Conservation (phyloP, 2,888 invertebrate species). For the Napeogenes inachia region DNA sequence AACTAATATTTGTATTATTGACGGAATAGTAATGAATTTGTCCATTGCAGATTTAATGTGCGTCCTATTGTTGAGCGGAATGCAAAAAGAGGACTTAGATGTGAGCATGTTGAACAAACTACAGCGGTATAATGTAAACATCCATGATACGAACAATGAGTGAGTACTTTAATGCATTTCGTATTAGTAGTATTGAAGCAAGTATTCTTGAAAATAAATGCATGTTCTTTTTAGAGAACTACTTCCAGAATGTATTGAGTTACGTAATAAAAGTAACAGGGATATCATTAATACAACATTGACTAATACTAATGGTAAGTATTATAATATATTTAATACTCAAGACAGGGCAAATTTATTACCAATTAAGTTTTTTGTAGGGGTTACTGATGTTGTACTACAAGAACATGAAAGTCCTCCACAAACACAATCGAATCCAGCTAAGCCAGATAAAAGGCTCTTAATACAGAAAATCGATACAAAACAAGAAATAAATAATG, state of each 20-base stretch:
- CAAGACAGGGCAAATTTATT: neutral
- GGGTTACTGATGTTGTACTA: neutral
- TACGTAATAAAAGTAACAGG: constrained; percentile 11
- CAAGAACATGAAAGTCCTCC: neutral
- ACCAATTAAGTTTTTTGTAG: neutral
- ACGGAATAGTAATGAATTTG: constrained; percentile 10
- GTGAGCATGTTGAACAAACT: constrained; percentile 54
- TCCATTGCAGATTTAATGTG: constrained; percentile 65
- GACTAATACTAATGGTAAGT: constrained; percentile 12
- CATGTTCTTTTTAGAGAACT: constrained; percentile 15
- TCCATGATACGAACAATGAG: constrained; percentile 57
- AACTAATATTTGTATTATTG: constrained; percentile 6
- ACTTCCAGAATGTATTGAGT: constrained; percentile 13
- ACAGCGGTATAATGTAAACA: constrained; percentile 56
- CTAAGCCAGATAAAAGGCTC: neutral
- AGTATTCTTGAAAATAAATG: constrained; percentile 1
- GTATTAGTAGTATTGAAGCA: neutral
- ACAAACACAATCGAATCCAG: neutral
- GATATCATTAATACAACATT: neutral
- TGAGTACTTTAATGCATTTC: constrained; percentile 38
- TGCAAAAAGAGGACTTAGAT: constrained; percentile 65
- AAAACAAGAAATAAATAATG: constrained; percentile 18
- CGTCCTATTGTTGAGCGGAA: constrained; percentile 61
- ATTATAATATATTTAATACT: neutral
- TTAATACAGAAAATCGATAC: constrained; percentile 15